Conservation (phyloP, 2,797 vertebrate species). For the Manis crassicaudata region DNA sequence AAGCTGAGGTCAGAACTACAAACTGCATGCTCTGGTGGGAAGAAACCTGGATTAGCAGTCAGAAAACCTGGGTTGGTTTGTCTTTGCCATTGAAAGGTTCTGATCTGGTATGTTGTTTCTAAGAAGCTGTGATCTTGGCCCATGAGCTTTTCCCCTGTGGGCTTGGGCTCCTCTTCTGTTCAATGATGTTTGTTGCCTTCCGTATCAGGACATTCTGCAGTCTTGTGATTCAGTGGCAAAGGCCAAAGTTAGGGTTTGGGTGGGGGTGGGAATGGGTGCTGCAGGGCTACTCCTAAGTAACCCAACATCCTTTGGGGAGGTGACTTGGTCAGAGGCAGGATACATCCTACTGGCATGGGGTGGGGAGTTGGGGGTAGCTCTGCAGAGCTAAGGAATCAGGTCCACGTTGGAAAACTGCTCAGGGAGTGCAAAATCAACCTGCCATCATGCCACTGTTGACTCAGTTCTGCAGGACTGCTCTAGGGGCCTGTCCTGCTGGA, state of each 20-base stretch:
- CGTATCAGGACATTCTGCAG: background rate
- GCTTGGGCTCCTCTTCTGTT: background rate
- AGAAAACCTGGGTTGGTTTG: background rate
- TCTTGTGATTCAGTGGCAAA: background rate
- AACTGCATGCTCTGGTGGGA: background rate
- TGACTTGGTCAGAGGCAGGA: background rate
- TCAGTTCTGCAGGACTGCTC: background rate
- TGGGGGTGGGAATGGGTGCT: background rate
- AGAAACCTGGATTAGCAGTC: background rate
- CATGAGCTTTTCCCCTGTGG: background rate
- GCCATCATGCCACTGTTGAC: background rate
- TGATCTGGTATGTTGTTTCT: constrained; percentile 10
- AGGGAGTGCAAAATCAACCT: background rate
- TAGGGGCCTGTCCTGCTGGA: background rate
- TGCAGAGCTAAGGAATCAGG: background rate
- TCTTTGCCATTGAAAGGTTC: background rate
- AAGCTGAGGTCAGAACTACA: background rate
- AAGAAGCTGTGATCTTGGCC: background rate
- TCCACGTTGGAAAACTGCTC: background rate
- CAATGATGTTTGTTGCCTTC: background rate
- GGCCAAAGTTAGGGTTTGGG: background rate
- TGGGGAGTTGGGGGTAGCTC: background rate
- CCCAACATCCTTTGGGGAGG: background rate
- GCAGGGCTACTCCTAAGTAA: background rate
- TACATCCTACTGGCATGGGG: background rate